Evolutionary conservation across 2,888 invertebrate species (phyloP), one percentile per base, ranked within the genome.

Genomic region (Eubasilissa splendida): DNA sequence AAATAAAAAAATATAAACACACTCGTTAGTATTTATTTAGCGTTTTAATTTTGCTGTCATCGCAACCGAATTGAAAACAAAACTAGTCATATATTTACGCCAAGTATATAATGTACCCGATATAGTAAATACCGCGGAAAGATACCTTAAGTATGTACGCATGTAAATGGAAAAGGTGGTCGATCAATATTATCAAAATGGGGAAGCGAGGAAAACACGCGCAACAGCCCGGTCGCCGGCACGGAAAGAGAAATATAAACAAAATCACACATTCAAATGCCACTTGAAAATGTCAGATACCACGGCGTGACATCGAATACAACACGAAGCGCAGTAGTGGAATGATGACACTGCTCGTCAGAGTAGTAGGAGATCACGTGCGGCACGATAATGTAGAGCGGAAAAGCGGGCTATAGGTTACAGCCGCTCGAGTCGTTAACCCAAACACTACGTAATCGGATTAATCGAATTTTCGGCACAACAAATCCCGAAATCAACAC

Each of bases 61-160:
- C 68, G 68, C 68, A 68, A 68, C 68, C 52, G 14, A 52, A 68
- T 42, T 50, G 52, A 68, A 68, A 68, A 68, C 68, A 68, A 68
- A 11, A 14, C 1, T 4, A 50, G 14, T 50, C 3, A 14, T n/a
- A 52, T n/a, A 9, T 68, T 12, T 63, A 63, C 63, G 33, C 10
- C 2, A 9, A 63, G 63, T 63, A 12, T 42, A 33, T 63, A 42
- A 42, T 42, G 42, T 42, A 42, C 42, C 4, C 4, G 42, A 42
- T 42, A 42, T 42, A 1, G 42, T 42, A 42, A 42, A 42, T 42
- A 42, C 42, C 42, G 42, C 3, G 42, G 63, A 63, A 63, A 59
- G 33, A 63, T 63, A 3, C 42, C 22, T 11, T 22, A 63, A 63
- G 63, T 63, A 42, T 7, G 1, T 63, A 33, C 63, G 63, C 68